Conservation (phyloP, 2,797 vertebrate species). For the Helicolenus hilgendorfi region DNA sequence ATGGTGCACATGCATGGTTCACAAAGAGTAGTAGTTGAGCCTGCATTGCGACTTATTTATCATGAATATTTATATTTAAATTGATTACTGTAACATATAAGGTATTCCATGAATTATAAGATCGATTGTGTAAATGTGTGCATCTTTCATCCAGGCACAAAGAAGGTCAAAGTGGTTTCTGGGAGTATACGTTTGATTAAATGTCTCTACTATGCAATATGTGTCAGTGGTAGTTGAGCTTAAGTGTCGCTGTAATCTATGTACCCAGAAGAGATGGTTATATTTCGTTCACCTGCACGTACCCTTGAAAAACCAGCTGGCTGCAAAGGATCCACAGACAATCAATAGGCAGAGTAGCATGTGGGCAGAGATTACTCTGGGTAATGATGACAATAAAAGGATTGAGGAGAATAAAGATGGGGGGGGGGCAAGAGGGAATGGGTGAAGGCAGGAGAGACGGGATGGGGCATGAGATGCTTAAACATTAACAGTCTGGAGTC, state of each 20-base stretch:
- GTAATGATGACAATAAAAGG: constrained; percentile 76
- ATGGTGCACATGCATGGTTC: not conserved
- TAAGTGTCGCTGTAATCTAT: constrained; percentile 10
- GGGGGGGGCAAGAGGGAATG: constrained; percentile 22
- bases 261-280: not conserved
- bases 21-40: not conserved
- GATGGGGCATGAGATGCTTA: constrained; percentile 46
- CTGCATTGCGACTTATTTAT: not conserved
- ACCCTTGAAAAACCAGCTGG: constrained; percentile 59
- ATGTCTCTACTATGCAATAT: not conserved
- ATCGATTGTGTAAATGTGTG: not conserved
- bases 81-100: not conserved
- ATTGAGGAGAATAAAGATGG: constrained; percentile 52
- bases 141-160: not conserved
- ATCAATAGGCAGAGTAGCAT: constrained; percentile 69
- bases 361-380: constrained; percentile 67
- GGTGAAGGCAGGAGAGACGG: constrained; percentile 18
- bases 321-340: constrained; percentile 51
- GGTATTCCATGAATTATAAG: not conserved
- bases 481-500: constrained; percentile 67
- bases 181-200: not conserved
- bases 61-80: not conserved
- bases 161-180: not conserved
- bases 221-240: not conserved
- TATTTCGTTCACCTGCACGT: constrained; percentile 36